These are phyloP conservation scores for Narcine bancroftii DNA, from an alignment of 2,113 vertebrate genomes.

Conservation along the genomic window DNA sequence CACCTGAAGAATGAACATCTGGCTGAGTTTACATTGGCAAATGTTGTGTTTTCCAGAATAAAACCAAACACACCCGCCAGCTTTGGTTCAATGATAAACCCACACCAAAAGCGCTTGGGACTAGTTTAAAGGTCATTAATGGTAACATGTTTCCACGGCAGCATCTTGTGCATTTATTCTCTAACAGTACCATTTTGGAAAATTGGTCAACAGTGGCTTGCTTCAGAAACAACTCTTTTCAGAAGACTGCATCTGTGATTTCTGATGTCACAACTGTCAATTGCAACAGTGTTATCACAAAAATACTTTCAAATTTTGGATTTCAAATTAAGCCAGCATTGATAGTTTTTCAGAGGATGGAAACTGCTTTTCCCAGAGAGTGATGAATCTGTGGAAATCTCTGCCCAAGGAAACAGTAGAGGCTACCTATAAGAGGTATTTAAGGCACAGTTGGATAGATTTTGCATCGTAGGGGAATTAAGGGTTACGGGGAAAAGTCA, in stretches of 20 bases:
- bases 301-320: background rate
- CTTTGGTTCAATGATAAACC: constrained; percentile 4
- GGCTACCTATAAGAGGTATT: too few species aligned
- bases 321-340: background rate
- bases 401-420: too few species aligned
- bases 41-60: background rate
- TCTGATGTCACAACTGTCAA: background rate
- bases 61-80: constrained; percentile 15
- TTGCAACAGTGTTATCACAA: background rate
- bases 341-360: background rate
- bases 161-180: background rate
- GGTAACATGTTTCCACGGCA: background rate
- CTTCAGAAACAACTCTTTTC: background rate
- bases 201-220: background rate
- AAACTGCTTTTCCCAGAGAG: too few species aligned
- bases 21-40: constrained; percentile 22
- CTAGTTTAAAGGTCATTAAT: background rate
- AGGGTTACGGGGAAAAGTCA: too few species aligned
- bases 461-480: too few species aligned
- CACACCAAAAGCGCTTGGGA: background rate
- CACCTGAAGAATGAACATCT: constrained; percentile 20
- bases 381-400: too few species aligned
- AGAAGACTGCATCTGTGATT: background rate
- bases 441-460: too few species aligned
- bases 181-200: background rate